Evolutionary conservation across 2,888 invertebrate genomes (phyloP), one percentile per base, ranked within the genome.

Genomic region (Drosophila heteroneura): DNA sequence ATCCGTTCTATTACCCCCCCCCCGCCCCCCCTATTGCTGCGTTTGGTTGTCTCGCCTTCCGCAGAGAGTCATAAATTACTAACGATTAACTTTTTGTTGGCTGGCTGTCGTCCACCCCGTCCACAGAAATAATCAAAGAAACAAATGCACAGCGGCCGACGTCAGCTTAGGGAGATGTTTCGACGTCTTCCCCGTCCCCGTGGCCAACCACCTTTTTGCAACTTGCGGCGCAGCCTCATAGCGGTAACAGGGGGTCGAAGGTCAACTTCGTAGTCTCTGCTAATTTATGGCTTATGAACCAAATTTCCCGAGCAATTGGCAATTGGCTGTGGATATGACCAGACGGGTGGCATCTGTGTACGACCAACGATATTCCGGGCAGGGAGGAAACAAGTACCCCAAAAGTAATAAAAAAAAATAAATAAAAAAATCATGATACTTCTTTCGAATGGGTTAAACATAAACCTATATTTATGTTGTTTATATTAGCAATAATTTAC

Each of bases 1-100:
- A 26, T 28, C 16, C 47, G 28, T 16, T 26, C 47, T 7, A 47
- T 16, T 16, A 9, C 26, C 26, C 26, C 16, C 47, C 26, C 0
- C 26, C 3, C n/a, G n/a, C n/a, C 26, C 4, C 9, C 26, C 16
- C 26, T 9, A 16, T 16, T 47, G 26, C 26, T 26, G 26, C 47
- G 26, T 16, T 47, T 26, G 47, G 26, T 26, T 47, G 47, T 57
- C 62, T 54, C 62, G 73, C 52, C 74, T 78, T 82, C 67, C 71
- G 39, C 41, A 47, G 68, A 85, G 78, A 71, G 70, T 74, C 86
- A 89, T 89, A 89, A 90, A 89, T 89, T 85, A 90, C 83, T 76
- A 82, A 71, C 87, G 88, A 89, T 89, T 90, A 89, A 89, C 89
- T 89, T 85, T 90, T 80, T 83, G 80, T 80, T 53, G 61, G 66